Evolutionary conservation across 2,113 vertebrate species (phyloP).

Genomic region (Muntiacus reevesi): DNA sequence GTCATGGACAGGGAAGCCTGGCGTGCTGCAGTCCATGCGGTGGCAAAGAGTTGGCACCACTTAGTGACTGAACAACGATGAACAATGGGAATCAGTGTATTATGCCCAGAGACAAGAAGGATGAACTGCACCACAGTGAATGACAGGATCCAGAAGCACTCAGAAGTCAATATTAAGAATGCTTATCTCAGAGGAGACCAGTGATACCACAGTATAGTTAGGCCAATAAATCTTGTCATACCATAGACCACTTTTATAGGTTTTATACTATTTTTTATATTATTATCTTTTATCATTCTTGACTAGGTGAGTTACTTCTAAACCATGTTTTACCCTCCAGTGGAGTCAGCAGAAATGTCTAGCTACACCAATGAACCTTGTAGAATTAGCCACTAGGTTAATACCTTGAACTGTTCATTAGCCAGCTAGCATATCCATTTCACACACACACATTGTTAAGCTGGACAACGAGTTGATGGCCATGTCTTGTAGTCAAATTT

Average conservation of each 20-base stretch:
- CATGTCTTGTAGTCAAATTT: not conserved
- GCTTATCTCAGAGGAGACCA: not conserved
- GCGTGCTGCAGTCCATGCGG: not conserved
- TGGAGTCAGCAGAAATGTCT: not conserved
- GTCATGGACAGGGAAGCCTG: not conserved
- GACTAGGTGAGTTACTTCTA: not conserved
- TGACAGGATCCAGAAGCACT: not conserved
- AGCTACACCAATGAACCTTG: not conserved
- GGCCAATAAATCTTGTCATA: not conserved
- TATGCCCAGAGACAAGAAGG: not conserved
- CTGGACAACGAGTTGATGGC: not conserved
- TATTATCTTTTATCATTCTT: not conserved
- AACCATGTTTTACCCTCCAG: not conserved
- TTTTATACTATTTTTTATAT: not conserved
- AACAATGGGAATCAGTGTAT: not conserved
- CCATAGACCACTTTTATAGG: not conserved
- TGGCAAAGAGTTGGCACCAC: not conserved
- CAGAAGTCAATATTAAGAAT: not conserved
- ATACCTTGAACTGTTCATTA: not conserved
- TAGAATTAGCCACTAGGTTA: not conserved
- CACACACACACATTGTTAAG: not conserved
- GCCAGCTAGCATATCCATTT: not conserved
- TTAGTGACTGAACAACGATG: accelerated
- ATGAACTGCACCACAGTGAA: too few relatives aligned
- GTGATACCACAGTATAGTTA: too few relatives aligned